These are phyloP conservation scores for Bryconaethiops microstoma DNA, from an alignment of 2,797 vertebrate genomes.

Conservation along the genomic window DNA sequence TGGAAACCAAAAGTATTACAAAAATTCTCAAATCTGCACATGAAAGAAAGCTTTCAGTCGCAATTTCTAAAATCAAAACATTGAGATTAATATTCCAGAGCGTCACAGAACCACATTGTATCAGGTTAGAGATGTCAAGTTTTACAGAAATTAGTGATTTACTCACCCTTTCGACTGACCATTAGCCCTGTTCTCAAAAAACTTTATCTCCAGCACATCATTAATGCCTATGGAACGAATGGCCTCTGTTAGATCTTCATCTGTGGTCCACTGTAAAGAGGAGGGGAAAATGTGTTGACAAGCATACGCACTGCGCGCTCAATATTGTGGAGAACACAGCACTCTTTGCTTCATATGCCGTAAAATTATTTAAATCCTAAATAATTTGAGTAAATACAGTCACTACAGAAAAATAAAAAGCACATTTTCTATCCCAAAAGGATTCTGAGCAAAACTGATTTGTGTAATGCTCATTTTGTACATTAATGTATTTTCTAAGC, in stretches of 20 bases:
- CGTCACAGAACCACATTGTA: neutral
- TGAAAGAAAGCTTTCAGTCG: neutral
- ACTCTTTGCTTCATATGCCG: too few relatives aligned
- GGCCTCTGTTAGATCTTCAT: conserved; percentile 97
- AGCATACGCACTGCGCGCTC: too few relatives aligned
- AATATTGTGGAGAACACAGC: too few relatives aligned
- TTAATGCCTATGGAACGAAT: conserved; percentile 94
- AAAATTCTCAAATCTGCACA: neutral
- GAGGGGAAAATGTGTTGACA: neutral
- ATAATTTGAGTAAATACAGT: too few relatives aligned
- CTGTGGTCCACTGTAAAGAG: conserved; percentile 92
- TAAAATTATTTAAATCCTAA: too few relatives aligned
- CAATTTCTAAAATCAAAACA: neutral
- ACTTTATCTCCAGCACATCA: conserved; percentile 98
- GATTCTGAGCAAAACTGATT: too few relatives aligned
- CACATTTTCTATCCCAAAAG: too few relatives aligned
- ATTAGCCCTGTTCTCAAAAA: conserved; percentile 99
- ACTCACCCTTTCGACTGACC: conserved; percentile 98
- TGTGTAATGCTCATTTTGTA: too few relatives aligned
- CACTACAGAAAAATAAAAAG: too few relatives aligned
- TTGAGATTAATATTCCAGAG: too few relatives aligned
- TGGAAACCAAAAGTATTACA: too few relatives aligned
- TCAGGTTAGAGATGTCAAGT: neutral
- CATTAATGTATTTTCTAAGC: too few relatives aligned
- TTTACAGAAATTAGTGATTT: neutral